Evolutionary conservation across 1,140 invertebrate species (phyloP).

Genomic region (Venustaconcha ellipsiformis): DNA sequence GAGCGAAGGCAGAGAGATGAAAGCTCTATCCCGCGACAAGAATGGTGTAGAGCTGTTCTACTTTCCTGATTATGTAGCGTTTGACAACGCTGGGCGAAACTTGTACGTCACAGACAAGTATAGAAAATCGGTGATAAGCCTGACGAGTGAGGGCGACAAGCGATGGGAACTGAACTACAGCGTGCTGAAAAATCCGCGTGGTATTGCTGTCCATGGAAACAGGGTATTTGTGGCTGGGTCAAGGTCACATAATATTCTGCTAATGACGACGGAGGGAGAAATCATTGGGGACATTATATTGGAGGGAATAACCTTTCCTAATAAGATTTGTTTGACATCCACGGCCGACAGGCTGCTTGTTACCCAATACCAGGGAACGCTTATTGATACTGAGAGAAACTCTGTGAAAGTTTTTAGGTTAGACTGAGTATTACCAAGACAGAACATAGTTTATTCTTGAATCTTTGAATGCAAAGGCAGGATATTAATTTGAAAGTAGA

Average conservation of each 20-base stretch:
- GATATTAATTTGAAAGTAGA: too few relatives aligned
- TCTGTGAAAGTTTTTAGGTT: constrained; percentile 38
- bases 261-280: constrained; percentile 32
- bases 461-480: too few relatives aligned
- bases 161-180: constrained; percentile 34
- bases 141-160: constrained; percentile 36
- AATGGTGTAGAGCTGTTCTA: constrained; percentile 38
- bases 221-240: constrained; percentile 36
- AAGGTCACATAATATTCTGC: constrained; percentile 34
- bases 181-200: constrained; percentile 33
- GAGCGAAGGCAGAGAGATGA: constrained; percentile 35
- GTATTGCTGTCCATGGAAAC: constrained; percentile 27
- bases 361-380: constrained; percentile 35
- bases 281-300: constrained; percentile 32
- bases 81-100: constrained; percentile 30
- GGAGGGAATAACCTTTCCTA: constrained; percentile 30
- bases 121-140: constrained; percentile 35
- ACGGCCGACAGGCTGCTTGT: constrained; percentile 30
- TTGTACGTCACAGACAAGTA: constrained; percentile 38
- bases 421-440: neutral
- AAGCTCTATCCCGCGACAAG: constrained; percentile 23
- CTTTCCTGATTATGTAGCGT: constrained; percentile 38
- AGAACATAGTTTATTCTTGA: too few relatives aligned
- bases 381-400: constrained; percentile 36
- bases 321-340: constrained; percentile 32